Base-by-base conservation (phyloP, 2,888 invertebrate genomes). In the Ochropleura plecta region DNA sequence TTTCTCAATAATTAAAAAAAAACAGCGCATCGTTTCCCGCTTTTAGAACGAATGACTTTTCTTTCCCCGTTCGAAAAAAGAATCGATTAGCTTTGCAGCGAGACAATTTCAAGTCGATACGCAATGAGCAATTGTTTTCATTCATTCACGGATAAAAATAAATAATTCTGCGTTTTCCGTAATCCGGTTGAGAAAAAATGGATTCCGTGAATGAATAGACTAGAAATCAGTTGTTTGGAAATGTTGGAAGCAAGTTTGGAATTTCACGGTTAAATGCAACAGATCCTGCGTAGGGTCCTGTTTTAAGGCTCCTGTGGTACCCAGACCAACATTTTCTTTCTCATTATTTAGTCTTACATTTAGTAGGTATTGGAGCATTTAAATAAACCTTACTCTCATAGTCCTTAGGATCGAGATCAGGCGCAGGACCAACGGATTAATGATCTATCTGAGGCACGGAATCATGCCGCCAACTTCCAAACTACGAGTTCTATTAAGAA, bases 61-160 rank as follows among this genome's bases (percentile, higher is more conserved):
- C 81, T 64, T 68, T 77, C 20, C 14, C 60, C 67, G 64, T 76
- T 82, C n/a, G 64, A 77, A 79, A 78, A 78, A 64, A 63, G 20
- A 81, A 80, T 82, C 73, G 80, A 85, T 86, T 85, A 71, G 76
- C 72, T 75, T 69, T 73, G 74, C 75, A 62, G 59, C 42, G 57
- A 63, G 53, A 81, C 70, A 55, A 73, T 74, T 71, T 51, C 49
- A 75, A 84, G 66, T 16, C 63, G 51, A 53, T 70, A 40, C n/a
- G 71, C 68, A 82, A 84, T 74, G 67, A 51, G 42, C 80, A 81
- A 88, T 87, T 83, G 87, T 86, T 88, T 87, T 86, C 51, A 76
- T 72, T 79, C 70, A 64, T 70, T 67, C 42, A 49, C 51, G 59
- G 57, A 62, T 30, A 63, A 78, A 76, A 73, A 76, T 6, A 75